Percentiles rank a stretch among this genome's conserved stretches.
phyloP scores from a whole-genome alignment of 92 coral and sea anemone species.

The Blastomussa wellsi region DNA sequence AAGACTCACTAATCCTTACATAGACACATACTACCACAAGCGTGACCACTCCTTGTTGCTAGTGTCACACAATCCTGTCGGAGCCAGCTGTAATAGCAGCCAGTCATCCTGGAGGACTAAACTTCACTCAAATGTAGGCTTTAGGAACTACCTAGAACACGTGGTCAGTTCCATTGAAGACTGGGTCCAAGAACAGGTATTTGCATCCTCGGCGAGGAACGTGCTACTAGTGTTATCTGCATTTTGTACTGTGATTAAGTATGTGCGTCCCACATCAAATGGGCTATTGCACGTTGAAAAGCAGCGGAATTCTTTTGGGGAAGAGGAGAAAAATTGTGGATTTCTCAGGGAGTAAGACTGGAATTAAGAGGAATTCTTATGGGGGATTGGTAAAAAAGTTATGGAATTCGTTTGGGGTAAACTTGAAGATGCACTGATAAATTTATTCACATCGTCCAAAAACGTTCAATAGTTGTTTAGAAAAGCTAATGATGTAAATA shows the following conservation, averaged over 20 bases:
- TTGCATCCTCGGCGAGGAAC: background rate
- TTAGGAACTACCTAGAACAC: constrained; percentile 97
- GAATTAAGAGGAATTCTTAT: no score
- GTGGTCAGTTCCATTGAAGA: constrained; percentile 73
- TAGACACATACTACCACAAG: constrained; percentile 95
- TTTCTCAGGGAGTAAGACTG: no score
- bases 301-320: no score
- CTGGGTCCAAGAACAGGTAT: constrained; percentile 70
- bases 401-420: no score
- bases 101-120: constrained; percentile 77
- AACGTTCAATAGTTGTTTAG: no score
- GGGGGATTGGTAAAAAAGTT: no score
- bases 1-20: constrained; percentile 70
- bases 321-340: no score
- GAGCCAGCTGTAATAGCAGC: constrained; percentile 51
- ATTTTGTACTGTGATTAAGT: background rate
- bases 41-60: constrained; percentile 87
- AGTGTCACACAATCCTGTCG: constrained; percentile 91
- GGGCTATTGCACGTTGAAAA: no score
- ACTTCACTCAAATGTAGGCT: constrained; percentile 97
- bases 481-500: no score
- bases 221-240: background rate
- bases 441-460: no score
- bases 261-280: no score
- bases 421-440: no score